Base-by-base conservation (phyloP, 2,797 vertebrate species). In the Champsocephalus gunnari region DNA sequence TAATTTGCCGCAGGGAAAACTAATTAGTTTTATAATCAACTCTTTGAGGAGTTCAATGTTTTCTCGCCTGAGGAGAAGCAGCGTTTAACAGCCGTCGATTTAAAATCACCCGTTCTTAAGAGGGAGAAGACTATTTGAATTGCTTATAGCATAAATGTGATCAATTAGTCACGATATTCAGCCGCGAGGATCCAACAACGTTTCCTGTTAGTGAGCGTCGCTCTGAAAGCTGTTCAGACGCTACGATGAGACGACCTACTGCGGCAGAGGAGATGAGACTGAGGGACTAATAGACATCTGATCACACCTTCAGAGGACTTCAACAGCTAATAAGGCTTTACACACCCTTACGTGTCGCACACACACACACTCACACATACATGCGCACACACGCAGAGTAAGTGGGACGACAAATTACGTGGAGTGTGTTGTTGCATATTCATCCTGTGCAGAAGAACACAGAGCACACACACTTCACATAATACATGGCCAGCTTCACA, bases 391-490 rank as follows among this genome's bases (percentile, higher is more conserved):
- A 51, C 24, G 28, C 12, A 50, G 44, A 48, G 56, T 63, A 62
- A 63, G 67, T 68, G 61, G 70, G 68, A 73, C 75, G 70, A 72
- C 47, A 70, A 81, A 74, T 61, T 59, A 55, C 34, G 21, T 47
- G 8, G 34, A 55, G 71, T 56, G 59, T 84, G 73, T 66, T 56
- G 70, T 28, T 79, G 69, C 75, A 87, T 87, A 75, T 78, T 79
- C 34, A 87, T 71, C 62, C 16, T 16, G 55, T 58, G 58, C 60
- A 32, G 43, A 60, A 19, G 47, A 70, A 58, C 71, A 69, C 49
- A 64, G 3, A 28, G 19, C 47, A 58, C 71, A 72, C 53, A 81
- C 12, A 64, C 57, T 56, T 61, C n/a, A 63, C 53, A 74, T 66
- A 69, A 64, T 71, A 66, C 66, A 53, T 77, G 70, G 44, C 54